Percentiles rank a stretch among this genome's conserved stretches.
phyloP scores from a whole-genome alignment of 2,797 vertebrate species.

The Lacerta viridis region DNA sequence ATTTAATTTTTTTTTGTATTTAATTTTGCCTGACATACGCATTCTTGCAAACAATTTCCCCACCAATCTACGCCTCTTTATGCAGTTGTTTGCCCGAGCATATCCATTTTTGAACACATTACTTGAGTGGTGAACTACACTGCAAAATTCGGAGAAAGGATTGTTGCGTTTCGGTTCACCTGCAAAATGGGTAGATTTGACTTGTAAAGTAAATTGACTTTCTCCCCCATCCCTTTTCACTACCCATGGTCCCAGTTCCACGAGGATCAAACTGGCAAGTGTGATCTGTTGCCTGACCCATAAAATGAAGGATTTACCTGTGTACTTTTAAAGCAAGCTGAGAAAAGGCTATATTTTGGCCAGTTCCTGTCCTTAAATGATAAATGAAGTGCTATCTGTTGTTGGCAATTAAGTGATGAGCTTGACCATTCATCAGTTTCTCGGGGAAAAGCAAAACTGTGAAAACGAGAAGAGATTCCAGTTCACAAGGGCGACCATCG shows the following conservation, averaged over 20 bases:
- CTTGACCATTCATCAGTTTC: not conserved
- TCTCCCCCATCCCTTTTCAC: not conserved
- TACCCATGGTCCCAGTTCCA: not conserved
- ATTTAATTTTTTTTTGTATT: too few species aligned
- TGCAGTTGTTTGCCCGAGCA: too few species aligned
- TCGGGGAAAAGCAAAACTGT: not conserved
- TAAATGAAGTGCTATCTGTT: not conserved
- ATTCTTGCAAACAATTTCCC: too few species aligned
- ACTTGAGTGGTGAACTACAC: too few species aligned
- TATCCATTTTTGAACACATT: too few species aligned
- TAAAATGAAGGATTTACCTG: not conserved
- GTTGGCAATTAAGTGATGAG: not conserved
- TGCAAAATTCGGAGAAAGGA: too few species aligned
- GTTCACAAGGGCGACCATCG: not conserved
- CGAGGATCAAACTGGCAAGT: not conserved
- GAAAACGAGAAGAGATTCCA: not conserved
- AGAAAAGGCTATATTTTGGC: not conserved
- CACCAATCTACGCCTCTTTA: too few species aligned
- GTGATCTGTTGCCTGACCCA: not conserved
- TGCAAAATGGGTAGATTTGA: too few species aligned
- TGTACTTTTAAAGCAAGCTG: not conserved
- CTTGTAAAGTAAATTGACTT: not conserved
- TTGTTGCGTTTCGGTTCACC: too few species aligned
- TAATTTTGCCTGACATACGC: too few species aligned
- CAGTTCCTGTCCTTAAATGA: not conserved